Percentiles rank a stretch among this genome's conserved stretches.
These are phyloP conservation scores for Harpagifer antarcticus DNA, from an alignment of 2,797 vertebrate species.

Conservation along the genomic window DNA sequence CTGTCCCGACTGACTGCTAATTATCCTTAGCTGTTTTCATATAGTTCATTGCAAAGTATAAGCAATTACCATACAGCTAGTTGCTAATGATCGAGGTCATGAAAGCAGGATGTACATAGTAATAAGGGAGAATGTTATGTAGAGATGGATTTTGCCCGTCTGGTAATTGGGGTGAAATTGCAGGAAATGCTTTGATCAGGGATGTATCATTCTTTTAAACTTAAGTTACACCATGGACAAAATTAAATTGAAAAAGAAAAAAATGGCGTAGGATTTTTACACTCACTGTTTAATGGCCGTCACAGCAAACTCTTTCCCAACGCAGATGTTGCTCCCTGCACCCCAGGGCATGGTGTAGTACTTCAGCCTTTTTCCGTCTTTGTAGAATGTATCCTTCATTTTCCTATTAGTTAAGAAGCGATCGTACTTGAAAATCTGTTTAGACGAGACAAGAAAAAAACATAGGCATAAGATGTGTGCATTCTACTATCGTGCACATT, in stretches of 20 bases:
- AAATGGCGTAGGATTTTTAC: neutral
- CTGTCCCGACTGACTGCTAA: conserved; percentile 2
- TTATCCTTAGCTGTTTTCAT: conserved; percentile 24
- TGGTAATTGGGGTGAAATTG: conserved; percentile 44
- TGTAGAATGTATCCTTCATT: conserved; percentile 88
- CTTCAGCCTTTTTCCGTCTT: conserved; percentile 84
- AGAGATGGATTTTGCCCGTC: conserved; percentile 39
- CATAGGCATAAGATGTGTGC: neutral
- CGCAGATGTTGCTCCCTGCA: conserved; percentile 87
- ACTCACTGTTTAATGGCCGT: conserved; percentile 90
- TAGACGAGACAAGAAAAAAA: neutral
- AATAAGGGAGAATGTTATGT: conserved; percentile 26
- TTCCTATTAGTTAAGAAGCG: conserved; percentile 89
- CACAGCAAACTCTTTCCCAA: conserved; percentile 89
- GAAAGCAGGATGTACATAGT: conserved; percentile 40
- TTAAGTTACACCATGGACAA: conserved; percentile 10
- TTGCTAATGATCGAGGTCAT: conserved; percentile 44
- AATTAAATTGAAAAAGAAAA: conserved; percentile 5
- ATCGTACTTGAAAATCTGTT: conserved; percentile 88
- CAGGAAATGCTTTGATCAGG: conserved; percentile 53
- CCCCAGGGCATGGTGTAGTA: conserved; percentile 94
- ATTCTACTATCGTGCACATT: conserved; percentile 10
- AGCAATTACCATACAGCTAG: conserved; percentile 38
- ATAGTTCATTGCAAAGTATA: conserved; percentile 16
- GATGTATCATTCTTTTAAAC: conserved; percentile 25